Conservation (phyloP, 2,113 vertebrate species). For the Chlamydotis undulata region DNA sequence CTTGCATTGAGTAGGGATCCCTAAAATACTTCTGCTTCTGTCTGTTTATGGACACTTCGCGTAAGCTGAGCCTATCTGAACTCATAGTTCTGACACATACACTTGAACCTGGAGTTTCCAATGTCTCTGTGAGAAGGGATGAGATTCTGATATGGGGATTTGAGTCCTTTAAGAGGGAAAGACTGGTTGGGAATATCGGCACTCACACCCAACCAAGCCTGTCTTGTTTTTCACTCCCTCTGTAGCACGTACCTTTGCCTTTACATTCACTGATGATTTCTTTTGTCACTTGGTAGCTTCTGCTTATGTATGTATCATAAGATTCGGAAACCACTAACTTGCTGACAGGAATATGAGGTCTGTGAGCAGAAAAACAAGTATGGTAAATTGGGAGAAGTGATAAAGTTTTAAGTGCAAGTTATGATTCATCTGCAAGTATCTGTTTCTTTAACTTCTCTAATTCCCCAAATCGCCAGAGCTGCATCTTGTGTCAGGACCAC, state of each 20-base stretch:
- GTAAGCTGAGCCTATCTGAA: rapidly evolving
- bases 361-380: slow-evolving; percentile 52
- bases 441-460: neutral
- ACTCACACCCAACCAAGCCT: neutral
- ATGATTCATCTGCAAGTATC: neutral
- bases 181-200: neutral
- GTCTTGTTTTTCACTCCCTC: neutral
- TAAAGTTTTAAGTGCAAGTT: neutral
- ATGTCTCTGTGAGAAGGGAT: neutral
- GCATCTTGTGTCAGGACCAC: neutral
- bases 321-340: slow-evolving; percentile 91
- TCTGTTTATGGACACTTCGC: neutral
- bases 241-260: slow-evolving; percentile 82
- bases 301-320: slow-evolving; percentile 94
- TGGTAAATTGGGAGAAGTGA: neutral
- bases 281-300: slow-evolving; percentile 95
- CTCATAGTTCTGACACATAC: neutral
- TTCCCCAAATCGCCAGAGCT: neutral
- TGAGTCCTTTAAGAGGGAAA: neutral
- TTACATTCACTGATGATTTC: slow-evolving; percentile 95
- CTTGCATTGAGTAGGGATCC: neutral
- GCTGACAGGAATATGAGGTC: slow-evolving; percentile 95
- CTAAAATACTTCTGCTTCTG: neutral
- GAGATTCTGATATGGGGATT: neutral
- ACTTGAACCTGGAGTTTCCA: neutral